Evolutionary conservation across 1,140 invertebrate genomes (phyloP), one percentile per base, ranked within the genome.

Genomic region (Musca domestica): DNA sequence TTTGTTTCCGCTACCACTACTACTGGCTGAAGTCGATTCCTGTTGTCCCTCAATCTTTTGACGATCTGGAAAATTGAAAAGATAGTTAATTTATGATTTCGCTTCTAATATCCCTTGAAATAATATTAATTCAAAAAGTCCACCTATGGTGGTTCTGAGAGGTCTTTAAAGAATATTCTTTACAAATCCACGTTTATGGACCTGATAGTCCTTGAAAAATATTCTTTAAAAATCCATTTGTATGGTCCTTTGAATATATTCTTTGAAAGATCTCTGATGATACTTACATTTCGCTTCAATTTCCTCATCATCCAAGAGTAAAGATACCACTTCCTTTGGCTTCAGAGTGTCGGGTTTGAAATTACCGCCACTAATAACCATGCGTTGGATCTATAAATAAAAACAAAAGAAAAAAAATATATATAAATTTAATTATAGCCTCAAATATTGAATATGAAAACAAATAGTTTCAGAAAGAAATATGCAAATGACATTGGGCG

Each of bases 311-410:
- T 98, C 95, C 69, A 98, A 83, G 1, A 98, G 86, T 67, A 98
- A 83, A 0, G 95, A 98, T 1, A 98, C 95, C 20, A 98, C 95
- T 87, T 98, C 95, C 82, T 96, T 96, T 0, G 95, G 95, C 83
- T 97, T 97, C 51, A 98, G 84, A 0, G 94, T 95, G 82, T 98
- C 96, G 22, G 95, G 94, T 82, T 95, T 95, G 81, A 97, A 97
- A 82, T 95, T 95, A 46, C 95, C 95, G 65, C 95, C 96, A 83
- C 95, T 97, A 74, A 98, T 98, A 20, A 98, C 96, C 92, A 98
- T 95, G 74, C 95, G 88, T 88, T 98, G 96, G 73, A 98, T 98
- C 94, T 97, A 77, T 56, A 83, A 81, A 72, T 66, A 7, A 67
- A 73, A n/a, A 64, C 6, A 5, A 41, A 41, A 41, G 2, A 41